phyloP scores from a whole-genome alignment of 2,113 vertebrate species.

The Phoxinus phoxinus region DNA sequence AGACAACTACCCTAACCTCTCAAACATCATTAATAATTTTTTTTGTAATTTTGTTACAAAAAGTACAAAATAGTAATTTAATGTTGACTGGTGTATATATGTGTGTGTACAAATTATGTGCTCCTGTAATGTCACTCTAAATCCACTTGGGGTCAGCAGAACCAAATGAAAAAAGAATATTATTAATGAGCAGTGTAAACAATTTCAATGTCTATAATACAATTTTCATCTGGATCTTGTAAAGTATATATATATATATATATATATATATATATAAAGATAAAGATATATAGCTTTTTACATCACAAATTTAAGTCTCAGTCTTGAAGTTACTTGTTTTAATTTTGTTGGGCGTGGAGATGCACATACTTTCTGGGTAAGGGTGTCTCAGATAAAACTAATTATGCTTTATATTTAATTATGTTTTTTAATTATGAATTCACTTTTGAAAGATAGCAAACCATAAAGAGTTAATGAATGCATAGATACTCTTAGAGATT shows the following conservation, averaged over 20 bases:
- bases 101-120: neutral
- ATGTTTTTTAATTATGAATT: neutral
- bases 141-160: constrained; percentile 52
- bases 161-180: neutral
- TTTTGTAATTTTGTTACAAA: too few species aligned
- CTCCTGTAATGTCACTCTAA: constrained; percentile 19
- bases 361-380: neutral
- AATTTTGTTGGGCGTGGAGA: neutral
- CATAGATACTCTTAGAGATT: neutral
- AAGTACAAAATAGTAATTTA: too few species aligned
- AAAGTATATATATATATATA: too few species aligned
- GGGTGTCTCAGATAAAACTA: neutral
- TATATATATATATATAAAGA: too few species aligned
- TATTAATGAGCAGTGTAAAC: neutral
- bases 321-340: neutral
- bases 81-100: too few species aligned
- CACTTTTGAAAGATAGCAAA: neutral
- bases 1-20: too few species aligned
- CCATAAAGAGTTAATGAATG: neutral
- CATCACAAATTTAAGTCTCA: too few species aligned
- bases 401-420: neutral
- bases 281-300: neutral
- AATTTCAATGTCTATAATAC: neutral
- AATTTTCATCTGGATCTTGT: neutral
- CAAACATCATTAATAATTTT: too few species aligned